Evolutionary conservation across 2,113 vertebrate species (phyloP).

Genomic region (Otocyon megalotis): DNA sequence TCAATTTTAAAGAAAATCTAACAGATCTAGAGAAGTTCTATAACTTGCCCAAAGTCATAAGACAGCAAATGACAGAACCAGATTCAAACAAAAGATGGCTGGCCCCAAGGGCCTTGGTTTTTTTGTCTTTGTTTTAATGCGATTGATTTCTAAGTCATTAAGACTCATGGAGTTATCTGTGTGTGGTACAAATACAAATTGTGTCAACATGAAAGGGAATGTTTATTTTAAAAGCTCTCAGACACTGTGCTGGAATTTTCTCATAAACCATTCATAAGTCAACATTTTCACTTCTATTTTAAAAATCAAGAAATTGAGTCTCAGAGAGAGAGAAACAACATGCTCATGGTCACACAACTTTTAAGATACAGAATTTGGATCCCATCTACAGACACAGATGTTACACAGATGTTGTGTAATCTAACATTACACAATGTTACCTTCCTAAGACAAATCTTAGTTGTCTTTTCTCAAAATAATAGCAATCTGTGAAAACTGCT

Average conservation of each 20-base stretch:
- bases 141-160: conserved; percentile 16
- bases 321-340: neutral
- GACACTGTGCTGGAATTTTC: neutral
- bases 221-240: conserved; percentile 17
- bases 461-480: neutral
- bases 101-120: neutral
- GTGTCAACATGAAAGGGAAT: neutral
- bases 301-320: neutral
- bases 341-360: neutral
- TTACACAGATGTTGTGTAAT: neutral
- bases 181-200: conserved; percentile 7
- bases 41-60: neutral
- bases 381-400: neutral
- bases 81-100: conserved; percentile 1
- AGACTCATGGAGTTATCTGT: neutral
- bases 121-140: neutral
- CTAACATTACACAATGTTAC: neutral
- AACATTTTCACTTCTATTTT: neutral
- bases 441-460: neutral
- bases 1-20: neutral
- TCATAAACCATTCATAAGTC: neutral
- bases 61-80: neutral
- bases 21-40: neutral
- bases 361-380: neutral
- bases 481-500: neutral